Evolutionary conservation across 64 coral and sea anemone species (phyloP), one percentile per base, ranked within the genome.

Genomic region (Dendrophyllia cribrosa): DNA sequence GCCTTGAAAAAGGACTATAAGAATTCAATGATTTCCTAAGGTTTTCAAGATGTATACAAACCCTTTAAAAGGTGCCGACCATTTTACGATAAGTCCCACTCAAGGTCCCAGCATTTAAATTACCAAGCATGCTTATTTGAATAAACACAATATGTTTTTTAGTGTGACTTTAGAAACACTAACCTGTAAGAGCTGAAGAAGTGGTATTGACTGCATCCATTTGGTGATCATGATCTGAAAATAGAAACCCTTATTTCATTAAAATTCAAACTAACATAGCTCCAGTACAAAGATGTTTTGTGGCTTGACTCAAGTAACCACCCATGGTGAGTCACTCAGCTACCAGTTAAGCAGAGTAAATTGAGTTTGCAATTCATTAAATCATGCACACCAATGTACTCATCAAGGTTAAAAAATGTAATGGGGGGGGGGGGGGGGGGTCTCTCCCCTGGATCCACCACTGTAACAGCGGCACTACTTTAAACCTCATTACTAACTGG

Each of bases 71-170:
- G 51, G 51, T 53, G 51, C 51, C 51, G 51, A 53, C 51, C 51
- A 53, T 5, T 23, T 72, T 72, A 72, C 70, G 43, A 72, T 72
- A 72, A 72, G 70, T 72, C 70, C 70, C 70, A 72, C 70, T 72
- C 70, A 72, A 72, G 70, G 70, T 72, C 70, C 70, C 69, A 72
- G 69, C 69, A 72, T 72, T 72, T 72, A 72, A 72, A 72, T 72
- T 34, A 24, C 25, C 25, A 21, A 72, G 25, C 70, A 45, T 72
- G 70, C 70, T 72, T 45, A 72, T 72, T 72, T 72, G 70, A 72
- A 72, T 72, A 72, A 72, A 72, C 7, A 9, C 70, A 72, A 72
- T 10, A 45, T 72, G 70, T 15, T 72, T 72, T 72, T 72, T 72
- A 72, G 70, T 45, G 14, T 72, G 70, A 72, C 70, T 72, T 72